Conservation (phyloP, 53 echinoderm and acorn worm genomes). For the Hippasteria phrygiana region DNA sequence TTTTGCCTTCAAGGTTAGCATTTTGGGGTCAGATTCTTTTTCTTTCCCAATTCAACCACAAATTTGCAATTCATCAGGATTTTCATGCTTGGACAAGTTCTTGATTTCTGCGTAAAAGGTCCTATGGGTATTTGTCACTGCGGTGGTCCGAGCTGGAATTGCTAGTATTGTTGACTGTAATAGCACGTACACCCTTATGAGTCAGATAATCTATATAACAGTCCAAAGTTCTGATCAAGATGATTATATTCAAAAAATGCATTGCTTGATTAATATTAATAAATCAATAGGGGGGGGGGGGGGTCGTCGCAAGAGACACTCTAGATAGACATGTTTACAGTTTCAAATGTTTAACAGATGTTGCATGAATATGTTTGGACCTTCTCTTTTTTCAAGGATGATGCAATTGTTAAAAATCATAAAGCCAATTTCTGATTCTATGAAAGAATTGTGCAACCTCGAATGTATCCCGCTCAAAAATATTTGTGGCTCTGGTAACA, state of each 20-base stretch:
- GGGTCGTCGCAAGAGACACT: not conserved
- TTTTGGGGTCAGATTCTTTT: not conserved
- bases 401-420: conserved; percentile 7
- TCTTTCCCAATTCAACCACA: not conserved
- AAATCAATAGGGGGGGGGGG: not conserved
- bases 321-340: not conserved
- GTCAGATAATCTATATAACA: conserved; percentile 27
- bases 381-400: not conserved
- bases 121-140: conserved; percentile 28
- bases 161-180: not conserved
- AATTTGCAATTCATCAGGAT: not conserved
- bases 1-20: not conserved
- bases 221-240: conserved; percentile 46
- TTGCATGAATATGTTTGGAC: not conserved
- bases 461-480: not conserved
- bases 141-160: not conserved
- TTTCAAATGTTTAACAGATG: not conserved
- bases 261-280: conserved; percentile 10
- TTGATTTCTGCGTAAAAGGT: conserved; percentile 21
- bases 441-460: conserved; percentile 1
- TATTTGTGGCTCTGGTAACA: not conserved
- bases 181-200: conserved; percentile 18
- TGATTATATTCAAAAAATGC: conserved; percentile 49
- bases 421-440: not conserved
- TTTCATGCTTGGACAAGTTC: conserved; percentile 14